Conservation (phyloP, 2,113 vertebrate genomes). For the Corynorhinus townsendii region DNA sequence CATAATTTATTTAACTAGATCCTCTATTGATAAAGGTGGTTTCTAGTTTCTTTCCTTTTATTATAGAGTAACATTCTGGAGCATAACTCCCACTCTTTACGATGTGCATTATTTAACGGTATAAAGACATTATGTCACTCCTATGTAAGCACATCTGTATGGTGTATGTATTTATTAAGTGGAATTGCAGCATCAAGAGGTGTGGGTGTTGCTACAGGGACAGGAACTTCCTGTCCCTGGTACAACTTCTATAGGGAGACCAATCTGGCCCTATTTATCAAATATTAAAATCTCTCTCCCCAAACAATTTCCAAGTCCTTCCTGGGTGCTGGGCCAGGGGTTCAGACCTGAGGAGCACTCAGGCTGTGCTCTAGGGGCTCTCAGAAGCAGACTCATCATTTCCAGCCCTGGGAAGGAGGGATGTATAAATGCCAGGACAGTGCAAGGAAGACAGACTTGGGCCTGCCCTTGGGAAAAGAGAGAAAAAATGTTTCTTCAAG, state of each 20-base stretch:
- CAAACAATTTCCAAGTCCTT: not conserved
- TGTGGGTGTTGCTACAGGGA: not conserved
- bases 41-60: not conserved
- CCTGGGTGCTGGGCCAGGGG: not conserved
- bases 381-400: not conserved
- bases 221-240: not conserved
- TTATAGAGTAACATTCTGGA: not conserved
- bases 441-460: not conserved
- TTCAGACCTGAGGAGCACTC: not conserved
- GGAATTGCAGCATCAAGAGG: not conserved
- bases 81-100: not conserved
- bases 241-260: not conserved
- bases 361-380: not conserved
- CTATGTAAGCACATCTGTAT: not conserved
- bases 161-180: not conserved
- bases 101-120: not conserved
- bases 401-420: not conserved
- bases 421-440: not conserved
- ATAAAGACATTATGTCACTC: not conserved
- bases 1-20: not conserved
- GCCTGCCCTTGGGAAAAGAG: not conserved
- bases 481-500: not conserved
- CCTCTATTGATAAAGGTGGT: not conserved
- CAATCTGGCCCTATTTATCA: not conserved
- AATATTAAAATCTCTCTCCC: not conserved